Evolutionary conservation across 2,113 vertebrate genomes (phyloP).

Genomic region (Leuciscus idus): DNA sequence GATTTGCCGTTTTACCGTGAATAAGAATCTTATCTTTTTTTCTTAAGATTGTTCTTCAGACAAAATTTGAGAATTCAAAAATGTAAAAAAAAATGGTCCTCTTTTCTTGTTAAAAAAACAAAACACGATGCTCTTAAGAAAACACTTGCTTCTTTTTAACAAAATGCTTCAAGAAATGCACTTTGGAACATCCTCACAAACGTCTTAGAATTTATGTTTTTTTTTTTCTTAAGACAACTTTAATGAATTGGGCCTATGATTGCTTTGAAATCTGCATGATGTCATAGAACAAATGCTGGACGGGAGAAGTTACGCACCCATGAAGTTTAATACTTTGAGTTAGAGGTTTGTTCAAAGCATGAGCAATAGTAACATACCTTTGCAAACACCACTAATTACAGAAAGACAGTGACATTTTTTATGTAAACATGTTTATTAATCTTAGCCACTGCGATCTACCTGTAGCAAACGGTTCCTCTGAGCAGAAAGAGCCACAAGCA

Average conservation of each 20-base stretch:
- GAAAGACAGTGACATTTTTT: background rate
- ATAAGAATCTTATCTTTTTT: too few species aligned
- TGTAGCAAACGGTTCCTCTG: background rate
- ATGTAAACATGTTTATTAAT: constrained; percentile 20
- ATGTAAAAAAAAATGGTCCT: too few species aligned
- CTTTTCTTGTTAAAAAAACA: too few species aligned
- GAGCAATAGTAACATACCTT: background rate
- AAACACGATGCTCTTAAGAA: background rate
- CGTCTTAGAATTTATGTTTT: background rate
- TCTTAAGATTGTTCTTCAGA: too few species aligned
- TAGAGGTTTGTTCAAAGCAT: background rate
- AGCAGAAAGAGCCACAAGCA: background rate
- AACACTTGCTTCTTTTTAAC: too few species aligned
- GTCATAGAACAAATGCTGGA: background rate
- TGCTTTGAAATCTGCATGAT: background rate
- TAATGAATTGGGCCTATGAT: background rate
- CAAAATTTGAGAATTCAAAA: too few species aligned
- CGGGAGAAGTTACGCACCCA: background rate
- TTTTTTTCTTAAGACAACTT: background rate
- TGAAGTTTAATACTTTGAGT: too few species aligned
- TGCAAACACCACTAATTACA: background rate
- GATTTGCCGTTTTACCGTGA: too few species aligned
- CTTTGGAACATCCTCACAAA: background rate
- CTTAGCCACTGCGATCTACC: background rate
- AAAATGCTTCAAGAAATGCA: background rate